Conservation (phyloP, 2,888 invertebrate species). For the Volucella inflata region DNA sequence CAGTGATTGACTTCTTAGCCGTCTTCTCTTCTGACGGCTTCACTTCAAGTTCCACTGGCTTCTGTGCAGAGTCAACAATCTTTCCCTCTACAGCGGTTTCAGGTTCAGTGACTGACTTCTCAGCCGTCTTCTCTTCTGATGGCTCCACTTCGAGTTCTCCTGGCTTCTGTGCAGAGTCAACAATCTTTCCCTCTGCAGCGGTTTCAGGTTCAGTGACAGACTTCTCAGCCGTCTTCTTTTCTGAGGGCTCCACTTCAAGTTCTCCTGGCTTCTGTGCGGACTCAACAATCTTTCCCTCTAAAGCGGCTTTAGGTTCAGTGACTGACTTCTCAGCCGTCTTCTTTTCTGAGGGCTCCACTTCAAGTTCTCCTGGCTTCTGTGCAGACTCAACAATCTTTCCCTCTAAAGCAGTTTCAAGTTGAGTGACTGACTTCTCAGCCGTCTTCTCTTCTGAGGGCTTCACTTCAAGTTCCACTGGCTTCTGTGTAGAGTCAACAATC, state of each 20-base stretch:
- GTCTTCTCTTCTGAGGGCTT: no score
- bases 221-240: slow-evolving; percentile 34
- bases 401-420: no score
- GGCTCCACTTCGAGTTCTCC: background rate
- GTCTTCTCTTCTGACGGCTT: background rate
- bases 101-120: slow-evolving; percentile 14
- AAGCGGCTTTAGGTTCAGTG: background rate
- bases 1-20: background rate
- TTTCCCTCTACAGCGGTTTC: slow-evolving; percentile 16
- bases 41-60: slow-evolving; percentile 29
- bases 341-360: background rate
- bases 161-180: background rate
- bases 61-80: slow-evolving; percentile 44
- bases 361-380: background rate
- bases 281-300: background rate
- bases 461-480: no score
- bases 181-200: slow-evolving; percentile 33
- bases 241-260: background rate
- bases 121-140: background rate
- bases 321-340: background rate
- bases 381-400: background rate
- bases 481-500: no score
- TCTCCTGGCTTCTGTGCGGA: background rate
- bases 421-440: no score
- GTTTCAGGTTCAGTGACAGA: slow-evolving; percentile 50